These are phyloP conservation scores for Semotilus atromaculatus DNA, from an alignment of 2,797 vertebrate species.

Conservation along the genomic window DNA sequence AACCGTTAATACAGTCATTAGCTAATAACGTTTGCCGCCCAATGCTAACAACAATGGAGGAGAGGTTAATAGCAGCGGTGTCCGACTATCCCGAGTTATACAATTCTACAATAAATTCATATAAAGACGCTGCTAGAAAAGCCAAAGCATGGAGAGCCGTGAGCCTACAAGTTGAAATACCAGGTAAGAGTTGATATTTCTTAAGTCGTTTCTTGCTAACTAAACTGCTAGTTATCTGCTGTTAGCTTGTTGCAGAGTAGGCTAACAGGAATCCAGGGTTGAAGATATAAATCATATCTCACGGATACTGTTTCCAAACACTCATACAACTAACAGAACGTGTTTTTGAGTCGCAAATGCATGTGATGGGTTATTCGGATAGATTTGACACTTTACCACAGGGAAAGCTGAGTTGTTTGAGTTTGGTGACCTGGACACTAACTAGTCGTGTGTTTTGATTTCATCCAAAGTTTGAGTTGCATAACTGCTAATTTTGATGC, in stretches of 20 bases:
- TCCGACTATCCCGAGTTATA: slow-evolving; percentile 59
- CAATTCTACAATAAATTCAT: slow-evolving; percentile 55
- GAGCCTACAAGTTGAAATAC: slow-evolving; percentile 56
- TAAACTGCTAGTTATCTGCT: slow-evolving; percentile 5
- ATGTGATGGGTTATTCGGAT: not conserved
- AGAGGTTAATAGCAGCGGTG: slow-evolving; percentile 57
- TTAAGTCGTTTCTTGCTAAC: not conserved
- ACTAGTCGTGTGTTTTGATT: slow-evolving; percentile 16
- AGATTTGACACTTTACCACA: not conserved
- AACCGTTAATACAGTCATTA: not conserved
- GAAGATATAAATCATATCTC: not conserved
- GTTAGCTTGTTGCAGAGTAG: slow-evolving; percentile 32
- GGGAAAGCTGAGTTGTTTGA: not conserved
- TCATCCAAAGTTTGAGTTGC: slow-evolving; percentile 15
- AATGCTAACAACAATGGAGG: slow-evolving; percentile 61
- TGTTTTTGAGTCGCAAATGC: not conserved
- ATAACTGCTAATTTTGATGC: not conserved
- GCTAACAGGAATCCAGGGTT: slow-evolving; percentile 5
- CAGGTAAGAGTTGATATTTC: slow-evolving; percentile 42
- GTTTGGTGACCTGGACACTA: not conserved
- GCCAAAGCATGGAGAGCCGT: slow-evolving; percentile 60
- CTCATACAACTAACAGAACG: not conserved
- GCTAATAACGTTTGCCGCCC: slow-evolving; percentile 16
- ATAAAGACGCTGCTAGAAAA: slow-evolving; percentile 55
- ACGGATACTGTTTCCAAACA: not conserved